Base-by-base conservation (phyloP, 2,888 invertebrate genomes). In the Trachelus iudaicus region DNA sequence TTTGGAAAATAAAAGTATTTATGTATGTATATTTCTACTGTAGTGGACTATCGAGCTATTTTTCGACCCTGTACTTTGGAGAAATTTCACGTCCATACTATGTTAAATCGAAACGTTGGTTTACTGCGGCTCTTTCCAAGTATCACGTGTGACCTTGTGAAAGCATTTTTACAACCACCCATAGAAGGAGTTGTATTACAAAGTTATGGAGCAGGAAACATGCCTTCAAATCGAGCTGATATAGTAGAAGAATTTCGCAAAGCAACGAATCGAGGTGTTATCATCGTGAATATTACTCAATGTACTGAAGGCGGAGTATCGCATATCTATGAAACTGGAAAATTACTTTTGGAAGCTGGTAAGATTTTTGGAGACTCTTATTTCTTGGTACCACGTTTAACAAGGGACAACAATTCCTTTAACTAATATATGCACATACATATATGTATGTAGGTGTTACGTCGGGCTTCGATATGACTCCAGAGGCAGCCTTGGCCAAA, bases 191-290 rank as follows among this genome's bases (percentile, higher is more conserved):
- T 98, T 0, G 96, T 99, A 0, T 91, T 99, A 69, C 97, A 98
- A 92, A 96, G 97, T 0, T 99, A 98, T 87, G 99, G 99, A 0
- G 94, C 97, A 0, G 99, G 99, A 0, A 99, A 99, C 89, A 94
- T 98, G 68, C 99, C 99, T 0, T 94, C 95, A 0, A 96, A 96
- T 88, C 94, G 97, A 12, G 92, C 92, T n/a, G 98, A 98, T 85
- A 92, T 99, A 1, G 91, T 98, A 11, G 92, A 94, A 0, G 96
- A 94, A 83, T 92, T 99, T 33, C 92, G 93, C 37, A 93, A 93
- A 0, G 98, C 98, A 0, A 93, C 95, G 0, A 91, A 94, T 12
- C 92, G 96, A 15, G 97, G 97, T 0, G 94, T 98, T 1, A 94
- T 99, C 69, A 94, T 98, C 56, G 94, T 99, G 2, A 99, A 98